Conservation (phyloP, 1,140 invertebrate genomes). For the Drosophila azteca region DNA sequence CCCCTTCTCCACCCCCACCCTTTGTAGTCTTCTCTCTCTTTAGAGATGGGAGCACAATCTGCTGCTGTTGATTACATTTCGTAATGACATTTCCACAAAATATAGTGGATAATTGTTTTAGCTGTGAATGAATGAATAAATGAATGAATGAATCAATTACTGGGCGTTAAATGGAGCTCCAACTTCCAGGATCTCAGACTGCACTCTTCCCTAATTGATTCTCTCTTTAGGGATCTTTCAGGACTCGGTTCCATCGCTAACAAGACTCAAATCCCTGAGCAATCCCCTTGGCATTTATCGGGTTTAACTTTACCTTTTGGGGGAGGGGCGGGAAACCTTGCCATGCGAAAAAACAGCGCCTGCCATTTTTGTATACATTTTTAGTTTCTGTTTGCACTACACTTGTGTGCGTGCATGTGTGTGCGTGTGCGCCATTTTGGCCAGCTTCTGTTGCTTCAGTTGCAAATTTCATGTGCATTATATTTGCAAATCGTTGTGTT, state of each 20-base stretch:
- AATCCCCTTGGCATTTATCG: constrained; percentile 18
- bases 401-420: constrained; percentile 36
- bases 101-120: too few relatives aligned
- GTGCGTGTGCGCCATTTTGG: constrained; percentile 66
- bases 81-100: neutral
- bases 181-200: too few relatives aligned
- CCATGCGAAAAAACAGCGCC: too few relatives aligned
- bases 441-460: constrained; percentile 62
- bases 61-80: too few relatives aligned
- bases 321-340: too few relatives aligned
- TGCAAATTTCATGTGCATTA: constrained; percentile 79
- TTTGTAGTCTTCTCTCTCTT: constrained; percentile 18
- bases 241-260: too few relatives aligned
- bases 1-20: neutral
- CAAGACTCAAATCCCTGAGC: constrained; percentile 10
- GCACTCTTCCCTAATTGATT: too few relatives aligned
- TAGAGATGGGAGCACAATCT: constrained; percentile 8
- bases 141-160: constrained; percentile 2
- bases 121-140: too few relatives aligned
- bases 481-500: constrained; percentile 75
- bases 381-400: constrained; percentile 65
- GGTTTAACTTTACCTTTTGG: constrained; percentile 20
- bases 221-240: too few relatives aligned
- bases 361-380: constrained; percentile 49
- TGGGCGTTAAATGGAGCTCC: neutral